Percentiles rank a stretch among this genome's conserved stretches.
Evolutionary conservation across 2,113 vertebrate genomes (phyloP).

Genomic region (Epinephelus moara): DNA sequence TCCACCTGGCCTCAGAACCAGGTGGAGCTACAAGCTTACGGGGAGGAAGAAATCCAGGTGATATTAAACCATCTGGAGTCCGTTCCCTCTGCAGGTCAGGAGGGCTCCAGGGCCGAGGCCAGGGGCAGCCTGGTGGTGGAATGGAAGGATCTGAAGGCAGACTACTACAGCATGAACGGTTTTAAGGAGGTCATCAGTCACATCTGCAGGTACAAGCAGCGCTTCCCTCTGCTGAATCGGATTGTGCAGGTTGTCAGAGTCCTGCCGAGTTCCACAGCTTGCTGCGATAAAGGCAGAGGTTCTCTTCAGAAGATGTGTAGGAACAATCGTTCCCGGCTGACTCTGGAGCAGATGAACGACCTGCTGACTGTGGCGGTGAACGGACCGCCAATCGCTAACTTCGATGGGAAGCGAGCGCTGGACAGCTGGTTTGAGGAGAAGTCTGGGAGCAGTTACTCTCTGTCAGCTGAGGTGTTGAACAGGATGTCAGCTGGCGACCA

Average conservation of each 20-base stretch:
- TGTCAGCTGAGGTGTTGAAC: constrained; percentile 90
- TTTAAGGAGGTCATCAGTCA: constrained; percentile 94
- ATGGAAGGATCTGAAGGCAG: constrained; percentile 95
- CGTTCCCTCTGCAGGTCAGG: constrained; percentile 86
- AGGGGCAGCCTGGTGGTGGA: constrained; percentile 89
- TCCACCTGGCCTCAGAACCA: constrained; percentile 90
- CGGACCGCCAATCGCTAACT: constrained; percentile 90
- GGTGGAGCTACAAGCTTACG: constrained; percentile 91
- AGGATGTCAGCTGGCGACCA: constrained; percentile 90
- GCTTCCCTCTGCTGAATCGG: constrained; percentile 92
- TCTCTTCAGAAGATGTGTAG: constrained; percentile 91
- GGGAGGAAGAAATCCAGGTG: constrained; percentile 93
- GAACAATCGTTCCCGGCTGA: constrained; percentile 92
- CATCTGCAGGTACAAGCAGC: constrained; percentile 92
- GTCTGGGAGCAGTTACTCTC: constrained; percentile 90
- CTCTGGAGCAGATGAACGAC: constrained; percentile 94
- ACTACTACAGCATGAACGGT: constrained; percentile 92
- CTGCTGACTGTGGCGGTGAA: constrained; percentile 92
- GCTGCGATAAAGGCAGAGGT: constrained; percentile 92
- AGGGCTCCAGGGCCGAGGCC: constrained; percentile 84
- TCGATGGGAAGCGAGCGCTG: constrained; percentile 93
- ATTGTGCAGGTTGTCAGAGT: constrained; percentile 92
- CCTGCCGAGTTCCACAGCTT: constrained; percentile 91
- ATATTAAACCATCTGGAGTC: constrained; percentile 92
- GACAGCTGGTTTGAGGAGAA: constrained; percentile 99